Conservation (phyloP, 1,140 invertebrate genomes). For the Lepidurus packardi region DNA sequence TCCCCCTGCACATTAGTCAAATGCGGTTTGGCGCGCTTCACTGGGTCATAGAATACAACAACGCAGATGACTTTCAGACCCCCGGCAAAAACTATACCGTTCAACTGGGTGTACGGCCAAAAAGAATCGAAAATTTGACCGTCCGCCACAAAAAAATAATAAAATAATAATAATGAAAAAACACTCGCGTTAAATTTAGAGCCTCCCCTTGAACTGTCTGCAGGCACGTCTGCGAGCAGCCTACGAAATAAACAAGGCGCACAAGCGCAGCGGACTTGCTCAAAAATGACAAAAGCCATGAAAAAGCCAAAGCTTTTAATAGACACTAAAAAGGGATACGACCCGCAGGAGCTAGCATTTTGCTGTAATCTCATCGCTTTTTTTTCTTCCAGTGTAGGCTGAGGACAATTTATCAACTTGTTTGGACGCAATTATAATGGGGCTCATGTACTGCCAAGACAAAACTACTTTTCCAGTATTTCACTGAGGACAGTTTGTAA, state of each 20-base stretch:
- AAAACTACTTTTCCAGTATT: too few species aligned
- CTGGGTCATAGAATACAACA: background rate
- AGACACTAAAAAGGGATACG: too few species aligned
- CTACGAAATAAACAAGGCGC: background rate
- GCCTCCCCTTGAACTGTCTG: background rate
- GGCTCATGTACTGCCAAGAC: too few species aligned
- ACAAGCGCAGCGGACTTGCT: background rate
- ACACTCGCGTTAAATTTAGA: background rate
- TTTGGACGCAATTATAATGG: too few species aligned
- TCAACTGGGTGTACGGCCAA: background rate
- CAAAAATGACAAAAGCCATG: background rate
- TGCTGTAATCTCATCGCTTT: too few species aligned
- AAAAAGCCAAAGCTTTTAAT: background rate
- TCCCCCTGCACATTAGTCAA: background rate
- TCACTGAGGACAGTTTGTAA: too few species aligned
- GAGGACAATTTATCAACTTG: too few species aligned
- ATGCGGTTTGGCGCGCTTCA: background rate
- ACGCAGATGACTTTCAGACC: background rate
- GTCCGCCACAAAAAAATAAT: background rate
- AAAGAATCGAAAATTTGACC: background rate
- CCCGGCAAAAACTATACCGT: background rate
- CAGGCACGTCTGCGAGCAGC: background rate
- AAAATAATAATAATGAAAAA: background rate
- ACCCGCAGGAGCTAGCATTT: too few species aligned
- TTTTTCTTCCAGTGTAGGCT: too few species aligned